A percentile compares a stretch with the other conserved stretches of the same genome.
Evolutionary conservation across 2,888 invertebrate species (phyloP).

Genomic region (Epiperipatus broadwayi): DNA sequence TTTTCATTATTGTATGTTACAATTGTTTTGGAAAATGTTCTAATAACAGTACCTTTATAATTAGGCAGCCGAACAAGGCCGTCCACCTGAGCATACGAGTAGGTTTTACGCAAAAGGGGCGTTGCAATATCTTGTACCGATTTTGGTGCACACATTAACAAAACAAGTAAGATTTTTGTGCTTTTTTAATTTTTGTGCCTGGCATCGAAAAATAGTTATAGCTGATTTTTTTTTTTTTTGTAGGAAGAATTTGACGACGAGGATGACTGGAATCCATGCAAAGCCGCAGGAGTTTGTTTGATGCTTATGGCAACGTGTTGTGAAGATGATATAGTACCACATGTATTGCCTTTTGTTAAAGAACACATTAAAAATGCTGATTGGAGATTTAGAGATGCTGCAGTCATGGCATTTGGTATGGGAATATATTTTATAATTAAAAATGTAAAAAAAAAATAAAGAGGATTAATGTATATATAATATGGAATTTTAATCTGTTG

Average conservation of each 20-base stretch:
- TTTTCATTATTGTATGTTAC: neutral
- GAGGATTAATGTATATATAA: no score
- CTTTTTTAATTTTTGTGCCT: constrained; percentile 7
- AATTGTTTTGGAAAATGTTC: neutral
- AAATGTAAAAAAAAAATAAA: no score
- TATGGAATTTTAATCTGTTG: no score
- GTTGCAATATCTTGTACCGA: constrained; percentile 76
- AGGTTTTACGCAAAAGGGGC: constrained; percentile 97
- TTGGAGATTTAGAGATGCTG: constrained; percentile 85
- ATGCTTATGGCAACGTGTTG: constrained; percentile 94
- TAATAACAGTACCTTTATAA: constrained; percentile 13
- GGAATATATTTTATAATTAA: neutral
- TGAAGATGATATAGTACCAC: constrained; percentile 87
- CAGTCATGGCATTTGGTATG: constrained; percentile 88
- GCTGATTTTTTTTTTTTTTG: constrained; percentile 9
- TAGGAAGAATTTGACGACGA: constrained; percentile 86
- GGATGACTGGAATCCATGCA: constrained; percentile 97
- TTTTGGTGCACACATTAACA: constrained; percentile 76
- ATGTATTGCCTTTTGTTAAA: constrained; percentile 87
- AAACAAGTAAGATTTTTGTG: constrained; percentile 59
- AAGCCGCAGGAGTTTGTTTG: constrained; percentile 94
- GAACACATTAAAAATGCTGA: constrained; percentile 77
- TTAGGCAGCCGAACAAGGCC: constrained; percentile 66
- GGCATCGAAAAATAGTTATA: neutral
- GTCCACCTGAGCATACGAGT: constrained; percentile 77